Base-by-base conservation (phyloP, 2,888 invertebrate species). In the Pardosa pseudoannulata region DNA sequence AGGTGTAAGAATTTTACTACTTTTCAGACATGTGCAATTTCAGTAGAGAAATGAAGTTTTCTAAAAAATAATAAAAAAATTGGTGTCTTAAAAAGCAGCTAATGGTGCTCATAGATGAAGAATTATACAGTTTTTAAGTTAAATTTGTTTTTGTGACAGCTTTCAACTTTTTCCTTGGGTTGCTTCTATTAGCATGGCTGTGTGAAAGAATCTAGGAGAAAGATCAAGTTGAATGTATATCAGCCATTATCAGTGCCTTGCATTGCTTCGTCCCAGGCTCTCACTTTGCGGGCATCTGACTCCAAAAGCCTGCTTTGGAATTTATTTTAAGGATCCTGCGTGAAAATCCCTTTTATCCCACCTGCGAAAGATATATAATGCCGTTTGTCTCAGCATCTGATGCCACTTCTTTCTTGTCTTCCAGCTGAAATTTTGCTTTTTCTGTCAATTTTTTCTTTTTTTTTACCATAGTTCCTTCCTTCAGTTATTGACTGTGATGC, bases 81-180 rank as follows among this genome's bases (percentile, higher is more conserved):
- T 82, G 39, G 81, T n/a, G 76, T 76, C 75, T 82, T 76, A 76
- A 65, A 71, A 67, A 73, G 85, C 85, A 78, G 85, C 73, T 79
- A 79, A 73, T 85, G 85, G 85, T 85, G 85, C 85, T 85, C 85
- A 72, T 85, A 85, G 73, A 85, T 68, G 62, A 72, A 78, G 68
- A 76, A 46, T 62, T 50, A 64, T 56, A 39, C 11, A 62, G 16
- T 19, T 68, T 31, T 50, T 79, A 19, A n/a, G 64, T 39, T 39
- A 64, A n/a, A 56, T 79, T 68, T 27, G n/a, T n/a, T n/a, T 23
- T 39, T 62, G 32, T 65, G 67, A 62, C 32, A 41, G 79, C 79
- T 65, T 80, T 80, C 74, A 27, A 41, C 28, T 11, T 65, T 65
- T 73, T 46, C 32, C 23, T 50, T 56, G 31, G 19, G 67, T 76